phyloP scores from a whole-genome alignment of 2,113 vertebrate species.

The Pyrgilauda ruficollis region DNA sequence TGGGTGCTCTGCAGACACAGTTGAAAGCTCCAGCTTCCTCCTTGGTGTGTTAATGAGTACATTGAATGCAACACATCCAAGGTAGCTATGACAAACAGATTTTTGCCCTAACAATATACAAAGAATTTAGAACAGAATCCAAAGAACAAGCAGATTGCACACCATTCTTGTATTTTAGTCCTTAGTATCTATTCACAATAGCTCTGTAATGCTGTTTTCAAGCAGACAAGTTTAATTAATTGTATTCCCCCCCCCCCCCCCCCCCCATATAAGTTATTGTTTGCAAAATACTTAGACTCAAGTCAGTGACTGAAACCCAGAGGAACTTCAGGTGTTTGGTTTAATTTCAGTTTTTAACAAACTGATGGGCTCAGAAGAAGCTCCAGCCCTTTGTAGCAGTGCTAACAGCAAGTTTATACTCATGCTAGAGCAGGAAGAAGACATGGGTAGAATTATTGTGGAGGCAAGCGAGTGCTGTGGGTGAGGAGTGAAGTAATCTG shows the following conservation, averaged over 20 bases:
- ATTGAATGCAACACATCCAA: not conserved
- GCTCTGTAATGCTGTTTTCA: not conserved
- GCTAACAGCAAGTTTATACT: not conserved
- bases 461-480: not conserved
- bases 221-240: not conserved
- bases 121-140: not conserved
- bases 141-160: not conserved
- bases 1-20: not conserved
- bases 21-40: not conserved
- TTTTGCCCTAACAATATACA: not conserved
- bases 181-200: not conserved
- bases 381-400: not conserved
- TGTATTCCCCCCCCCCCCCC: not conserved
- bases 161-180: not conserved
- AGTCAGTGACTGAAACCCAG: not conserved
- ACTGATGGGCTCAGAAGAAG: not conserved
- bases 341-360: not conserved
- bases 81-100: not conserved
- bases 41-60: not conserved
- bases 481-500: conserved; percentile 25
- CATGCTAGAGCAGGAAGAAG: not conserved
- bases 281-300: not conserved
- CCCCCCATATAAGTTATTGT: not conserved
- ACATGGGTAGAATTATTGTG: not conserved
- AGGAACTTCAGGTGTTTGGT: not conserved